Evolutionary conservation across 2,113 vertebrate genomes (phyloP), one percentile per base, ranked within the genome.

Genomic region (Indicator maculatus): DNA sequence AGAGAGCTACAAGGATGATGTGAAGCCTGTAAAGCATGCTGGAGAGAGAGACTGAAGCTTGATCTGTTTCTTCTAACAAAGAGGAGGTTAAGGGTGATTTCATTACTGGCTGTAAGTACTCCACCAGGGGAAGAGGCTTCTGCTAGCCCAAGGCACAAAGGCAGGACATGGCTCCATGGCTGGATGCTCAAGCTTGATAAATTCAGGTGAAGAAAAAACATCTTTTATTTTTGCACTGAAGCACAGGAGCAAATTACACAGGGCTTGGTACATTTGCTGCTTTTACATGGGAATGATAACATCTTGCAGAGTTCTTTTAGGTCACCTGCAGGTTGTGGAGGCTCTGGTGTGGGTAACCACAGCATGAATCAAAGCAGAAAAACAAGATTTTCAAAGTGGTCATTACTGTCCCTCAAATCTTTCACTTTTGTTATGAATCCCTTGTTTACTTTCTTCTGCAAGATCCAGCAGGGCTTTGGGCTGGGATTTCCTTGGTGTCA

Each of bases 201-300:
- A 94, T 41, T 81, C 87, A 74, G 78, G 56, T 76, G 67, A 91
- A 66, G 14, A n/a, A 88, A 93, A 76, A 16, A 19, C 50, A 5
- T 55, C 69, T 67, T 88, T 95, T 90, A 61, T 86, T 92, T 93
- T 83, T 67, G 64, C 83, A 74, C 82, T 93, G 80, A 95, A 92
- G 60, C 72, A 88, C 75, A 71, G 85, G 78, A 91, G 75, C 69
- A 80, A 82, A 92, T 86, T 89, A 89, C 89, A 50, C 59, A 50
- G 74, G 66, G 3, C 74, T 72, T 23, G 77, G 86, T 94, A 72
- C 65, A 50, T 90, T 92, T 69, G 59, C 86, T 78, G 77, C 16
- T 86, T 89, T 78, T 72, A 83, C 94, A 90, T 92, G 75, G 89
- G 79, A 93, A 79, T 90, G n/a, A 73, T 92, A 50, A 55, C 21